These are phyloP conservation scores for Oxycera nigricornis DNA, from an alignment of 2,888 invertebrate species.

Conservation along the genomic window DNA sequence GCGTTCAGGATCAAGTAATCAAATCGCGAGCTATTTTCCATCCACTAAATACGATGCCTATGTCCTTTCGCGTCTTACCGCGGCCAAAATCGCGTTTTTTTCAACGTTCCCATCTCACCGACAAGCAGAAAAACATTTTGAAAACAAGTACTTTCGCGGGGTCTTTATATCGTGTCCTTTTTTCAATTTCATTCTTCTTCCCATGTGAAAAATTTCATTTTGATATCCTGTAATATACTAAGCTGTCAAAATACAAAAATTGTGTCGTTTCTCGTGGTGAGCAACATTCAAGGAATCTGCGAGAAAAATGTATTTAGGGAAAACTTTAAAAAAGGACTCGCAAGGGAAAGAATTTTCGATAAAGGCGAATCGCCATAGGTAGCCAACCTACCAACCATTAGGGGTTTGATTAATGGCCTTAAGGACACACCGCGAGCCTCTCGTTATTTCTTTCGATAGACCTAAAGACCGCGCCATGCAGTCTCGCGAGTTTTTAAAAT, in stretches of 20 bases:
- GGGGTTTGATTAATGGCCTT: constrained; percentile 40
- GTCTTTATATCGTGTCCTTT: constrained; percentile 19
- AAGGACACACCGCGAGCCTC: constrained; percentile 38
- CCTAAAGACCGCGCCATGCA: constrained; percentile 21
- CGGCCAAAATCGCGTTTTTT: not conserved
- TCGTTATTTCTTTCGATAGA: constrained; percentile 3
- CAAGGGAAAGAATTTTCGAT: constrained; percentile 31
- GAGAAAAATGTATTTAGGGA: not conserved
- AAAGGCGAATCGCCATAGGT: constrained; percentile 32
- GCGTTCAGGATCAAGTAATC: constrained; percentile 28
- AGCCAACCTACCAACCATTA: constrained; percentile 20
- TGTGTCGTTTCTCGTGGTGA: constrained; percentile 3
- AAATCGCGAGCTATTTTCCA: constrained; percentile 17
- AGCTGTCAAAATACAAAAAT: constrained; percentile 32
- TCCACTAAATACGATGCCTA: not conserved
- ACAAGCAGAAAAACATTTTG: not conserved
- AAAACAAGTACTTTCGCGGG: constrained; percentile 34
- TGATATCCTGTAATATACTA: constrained; percentile 29
- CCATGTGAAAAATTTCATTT: constrained; percentile 39
- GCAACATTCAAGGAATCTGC: not conserved
- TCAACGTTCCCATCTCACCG: not conserved
- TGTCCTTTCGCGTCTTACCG: constrained; percentile 12
- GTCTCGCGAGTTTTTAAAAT: constrained; percentile 32
- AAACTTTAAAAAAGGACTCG: constrained; percentile 12
- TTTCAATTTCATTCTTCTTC: constrained; percentile 26